These are phyloP conservation scores for Paraplagusia blochii DNA, from an alignment of 2,113 vertebrate genomes.

Conservation along the genomic window DNA sequence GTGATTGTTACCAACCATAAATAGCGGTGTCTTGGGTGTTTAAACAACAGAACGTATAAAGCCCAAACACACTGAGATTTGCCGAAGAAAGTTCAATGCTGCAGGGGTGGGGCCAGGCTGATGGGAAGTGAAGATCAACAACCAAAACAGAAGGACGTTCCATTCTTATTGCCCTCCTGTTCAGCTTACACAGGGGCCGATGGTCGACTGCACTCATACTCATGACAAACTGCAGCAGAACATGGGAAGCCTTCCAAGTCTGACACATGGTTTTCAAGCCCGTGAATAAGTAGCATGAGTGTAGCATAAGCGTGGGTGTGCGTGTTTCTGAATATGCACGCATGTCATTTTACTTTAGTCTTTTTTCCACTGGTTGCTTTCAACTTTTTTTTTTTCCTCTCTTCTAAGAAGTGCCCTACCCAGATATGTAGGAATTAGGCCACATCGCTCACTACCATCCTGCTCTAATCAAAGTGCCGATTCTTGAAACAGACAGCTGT, in stretches of 20 bases:
- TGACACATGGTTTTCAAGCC: conserved; percentile 65
- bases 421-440: conserved; percentile 78
- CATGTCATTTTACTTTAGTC: conserved; percentile 46
- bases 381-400: conserved; percentile 24
- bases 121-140: conserved; percentile 9
- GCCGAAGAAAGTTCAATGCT: conserved; percentile 11
- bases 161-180: conserved; percentile 58
- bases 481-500: conserved; percentile 82
- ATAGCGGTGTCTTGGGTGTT: conserved; percentile 17
- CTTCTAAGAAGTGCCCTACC: conserved; percentile 70
- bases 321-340: conserved; percentile 43
- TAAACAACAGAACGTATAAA: conserved; percentile 21
- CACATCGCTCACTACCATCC: conserved; percentile 70
- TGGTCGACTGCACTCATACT: conserved; percentile 35
- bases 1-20: conserved; percentile 38
- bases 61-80: conserved; percentile 7
- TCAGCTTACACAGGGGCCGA: conserved; percentile 49
- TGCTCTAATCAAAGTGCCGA: conserved; percentile 80
- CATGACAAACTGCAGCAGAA: conserved; percentile 51
- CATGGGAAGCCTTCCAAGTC: conserved; percentile 66
- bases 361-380: conserved; percentile 59
- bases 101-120: conserved; percentile 9
- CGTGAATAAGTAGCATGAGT: conserved; percentile 43
- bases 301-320: conserved; percentile 33
- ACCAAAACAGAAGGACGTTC: conserved; percentile 46